Evolutionary conservation across 1,140 invertebrate species (phyloP).

Genomic region (Acromyrmex heyeri): DNA sequence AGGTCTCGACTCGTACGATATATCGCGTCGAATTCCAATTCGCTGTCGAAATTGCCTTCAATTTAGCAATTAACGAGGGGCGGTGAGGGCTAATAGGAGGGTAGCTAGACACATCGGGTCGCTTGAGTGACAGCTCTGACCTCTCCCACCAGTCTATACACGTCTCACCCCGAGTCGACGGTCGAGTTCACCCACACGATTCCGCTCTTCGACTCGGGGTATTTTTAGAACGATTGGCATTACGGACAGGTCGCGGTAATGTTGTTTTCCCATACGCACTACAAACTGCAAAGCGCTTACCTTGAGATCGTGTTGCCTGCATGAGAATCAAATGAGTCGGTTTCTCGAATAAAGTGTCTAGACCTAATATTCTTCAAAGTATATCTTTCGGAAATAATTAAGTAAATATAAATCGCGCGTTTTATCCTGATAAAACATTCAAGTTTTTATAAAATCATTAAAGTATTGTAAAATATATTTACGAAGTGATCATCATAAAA

Average conservation of each 20-base stretch:
- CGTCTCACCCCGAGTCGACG: constrained; percentile 73
- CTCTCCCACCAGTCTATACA: constrained; percentile 81
- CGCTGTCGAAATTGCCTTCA: constrained; percentile 85
- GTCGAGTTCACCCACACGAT: constrained; percentile 74
- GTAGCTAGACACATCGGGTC: constrained; percentile 84
- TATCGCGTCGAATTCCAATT: constrained; percentile 82
- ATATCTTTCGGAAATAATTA: neutral
- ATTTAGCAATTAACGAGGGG: constrained; percentile 86
- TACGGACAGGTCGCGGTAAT: constrained; percentile 47
- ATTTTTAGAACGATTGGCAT: constrained; percentile 62
- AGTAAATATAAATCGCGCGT: neutral
- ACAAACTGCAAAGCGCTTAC: constrained; percentile 26
- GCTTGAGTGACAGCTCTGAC: constrained; percentile 86
- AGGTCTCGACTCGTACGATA: constrained; percentile 70
- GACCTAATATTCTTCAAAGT: neutral
- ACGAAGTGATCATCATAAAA: neutral
- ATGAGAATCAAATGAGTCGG: constrained; percentile 22
- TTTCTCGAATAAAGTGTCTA: neutral
- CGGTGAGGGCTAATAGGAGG: constrained; percentile 85
- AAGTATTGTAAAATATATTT: neutral
- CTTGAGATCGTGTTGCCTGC: constrained; percentile 17
- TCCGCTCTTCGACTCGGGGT: constrained; percentile 27
- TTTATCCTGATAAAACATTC: neutral
- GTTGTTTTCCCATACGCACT: constrained; percentile 54
- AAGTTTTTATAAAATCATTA: neutral